These are phyloP conservation scores for Drymonia ruficornis DNA, from an alignment of 2,888 invertebrate species.

Conservation along the genomic window DNA sequence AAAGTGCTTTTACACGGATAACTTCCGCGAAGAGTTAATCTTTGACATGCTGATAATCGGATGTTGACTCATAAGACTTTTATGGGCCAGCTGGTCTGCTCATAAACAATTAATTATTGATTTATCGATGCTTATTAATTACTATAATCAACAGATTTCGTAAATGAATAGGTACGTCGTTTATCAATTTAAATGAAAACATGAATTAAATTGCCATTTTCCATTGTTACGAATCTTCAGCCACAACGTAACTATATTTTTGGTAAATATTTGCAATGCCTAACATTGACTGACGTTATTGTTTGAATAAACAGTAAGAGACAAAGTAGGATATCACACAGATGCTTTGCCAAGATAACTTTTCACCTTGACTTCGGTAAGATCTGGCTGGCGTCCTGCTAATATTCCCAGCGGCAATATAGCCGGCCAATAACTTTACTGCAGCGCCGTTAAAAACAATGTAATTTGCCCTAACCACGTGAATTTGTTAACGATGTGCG, in stretches of 20 bases:
- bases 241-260: too few relatives aligned
- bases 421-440: slow-evolving; percentile 46
- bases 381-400: slow-evolving; percentile 21
- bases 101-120: too few relatives aligned
- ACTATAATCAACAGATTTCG: too few relatives aligned
- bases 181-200: too few relatives aligned
- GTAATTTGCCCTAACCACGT: slow-evolving; percentile 52
- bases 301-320: slow-evolving; percentile 7
- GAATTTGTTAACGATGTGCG: slow-evolving; percentile 50
- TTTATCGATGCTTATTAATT: too few relatives aligned
- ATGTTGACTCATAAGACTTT: background rate
- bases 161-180: too few relatives aligned
- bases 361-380: slow-evolving; percentile 4
- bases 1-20: slow-evolving; percentile 18
- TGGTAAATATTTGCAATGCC: background rate
- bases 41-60: background rate
- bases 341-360: background rate
- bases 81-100: too few relatives aligned
- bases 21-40: slow-evolving; percentile 11
- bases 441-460: slow-evolving; percentile 60
- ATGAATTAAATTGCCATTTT: too few relatives aligned
- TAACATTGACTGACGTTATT: background rate
- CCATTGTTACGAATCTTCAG: too few relatives aligned
- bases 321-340: slow-evolving; percentile 10
- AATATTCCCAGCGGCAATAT: slow-evolving; percentile 30